Conservation (phyloP, 2,113 vertebrate genomes). For the Machaerirhynchus nigripectus region DNA sequence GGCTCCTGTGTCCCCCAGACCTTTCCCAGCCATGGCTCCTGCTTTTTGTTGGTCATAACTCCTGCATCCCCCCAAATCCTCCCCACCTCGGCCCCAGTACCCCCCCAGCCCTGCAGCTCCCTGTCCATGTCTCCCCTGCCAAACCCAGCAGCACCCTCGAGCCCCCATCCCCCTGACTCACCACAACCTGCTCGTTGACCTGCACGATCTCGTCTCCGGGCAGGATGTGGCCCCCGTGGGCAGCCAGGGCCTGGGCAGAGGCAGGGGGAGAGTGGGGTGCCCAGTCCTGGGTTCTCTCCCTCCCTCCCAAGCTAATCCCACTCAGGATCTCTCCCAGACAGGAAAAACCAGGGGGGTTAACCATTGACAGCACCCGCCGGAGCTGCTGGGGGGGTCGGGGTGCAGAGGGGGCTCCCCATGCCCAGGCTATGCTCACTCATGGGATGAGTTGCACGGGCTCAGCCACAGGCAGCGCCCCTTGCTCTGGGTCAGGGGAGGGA, state of each 20-base stretch:
- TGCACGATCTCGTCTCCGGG: slow-evolving; percentile 91
- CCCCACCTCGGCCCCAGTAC: accelerated
- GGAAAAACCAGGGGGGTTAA: not conserved
- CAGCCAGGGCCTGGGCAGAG: slow-evolving; percentile 54
- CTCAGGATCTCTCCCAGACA: not conserved
- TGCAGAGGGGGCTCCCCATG: not conserved
- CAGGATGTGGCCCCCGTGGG: slow-evolving; percentile 72
- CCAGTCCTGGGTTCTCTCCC: accelerated
- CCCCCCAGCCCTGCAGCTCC: not conserved
- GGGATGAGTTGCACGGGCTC: not conserved
- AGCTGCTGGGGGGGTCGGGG: accelerated
- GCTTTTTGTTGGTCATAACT: not conserved
- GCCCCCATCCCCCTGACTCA: slow-evolving; percentile 63
- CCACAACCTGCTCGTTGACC: slow-evolving; percentile 92
- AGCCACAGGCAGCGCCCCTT: not conserved
- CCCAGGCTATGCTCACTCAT: not conserved
- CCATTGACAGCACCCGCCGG: not conserved
- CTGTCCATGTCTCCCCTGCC: accelerated
- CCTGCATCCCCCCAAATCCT: not conserved
- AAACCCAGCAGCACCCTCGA: accelerated
- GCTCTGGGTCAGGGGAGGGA: accelerated
- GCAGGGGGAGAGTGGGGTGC: not conserved
- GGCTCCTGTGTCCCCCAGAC: not conserved
- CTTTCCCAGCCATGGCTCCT: not conserved
- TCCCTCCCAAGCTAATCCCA: not conserved